These are phyloP conservation scores for Carapus acus DNA, from an alignment of 2,797 vertebrate genomes.

Conservation along the genomic window DNA sequence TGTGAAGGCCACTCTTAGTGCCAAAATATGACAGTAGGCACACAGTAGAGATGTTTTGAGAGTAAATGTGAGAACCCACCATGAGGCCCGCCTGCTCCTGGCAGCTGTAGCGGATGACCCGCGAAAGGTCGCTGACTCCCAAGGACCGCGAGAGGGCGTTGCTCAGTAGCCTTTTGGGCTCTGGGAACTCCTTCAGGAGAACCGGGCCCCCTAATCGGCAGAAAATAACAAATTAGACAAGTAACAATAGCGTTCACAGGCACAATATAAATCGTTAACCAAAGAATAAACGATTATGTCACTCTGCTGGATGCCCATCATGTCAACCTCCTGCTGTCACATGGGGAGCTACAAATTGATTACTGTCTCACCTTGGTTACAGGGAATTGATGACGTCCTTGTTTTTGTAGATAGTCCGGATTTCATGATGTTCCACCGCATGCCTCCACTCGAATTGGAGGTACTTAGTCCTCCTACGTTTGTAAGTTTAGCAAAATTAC, in stretches of 20 bases:
- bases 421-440: constrained; percentile 56
- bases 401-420: constrained; percentile 9
- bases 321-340: constrained; percentile 38
- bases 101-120: constrained; percentile 83
- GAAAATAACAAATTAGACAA: constrained; percentile 14
- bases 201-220: constrained; percentile 36
- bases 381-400: background rate
- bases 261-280: no score
- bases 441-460: constrained; percentile 17
- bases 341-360: background rate
- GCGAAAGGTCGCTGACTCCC: constrained; percentile 75
- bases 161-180: constrained; percentile 85
- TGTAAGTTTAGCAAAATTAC: constrained; percentile 47
- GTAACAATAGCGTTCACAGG: background rate
- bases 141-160: constrained; percentile 78
- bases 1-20: no score
- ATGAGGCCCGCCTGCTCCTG: constrained; percentile 78
- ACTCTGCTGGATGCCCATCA: constrained; percentile 34
- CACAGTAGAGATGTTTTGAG: background rate
- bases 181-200: constrained; percentile 83
- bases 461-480: constrained; percentile 8
- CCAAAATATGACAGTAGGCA: no score
- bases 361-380: constrained; percentile 53
- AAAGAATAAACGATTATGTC: background rate
- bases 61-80: constrained; percentile 58